A percentile compares a stretch with the other conserved stretches of the same genome.
Evolutionary conservation across 37 sponge, comb jelly and placozoan genomes (phyloP).

Genomic region (Hexactinellida sp.): DNA sequence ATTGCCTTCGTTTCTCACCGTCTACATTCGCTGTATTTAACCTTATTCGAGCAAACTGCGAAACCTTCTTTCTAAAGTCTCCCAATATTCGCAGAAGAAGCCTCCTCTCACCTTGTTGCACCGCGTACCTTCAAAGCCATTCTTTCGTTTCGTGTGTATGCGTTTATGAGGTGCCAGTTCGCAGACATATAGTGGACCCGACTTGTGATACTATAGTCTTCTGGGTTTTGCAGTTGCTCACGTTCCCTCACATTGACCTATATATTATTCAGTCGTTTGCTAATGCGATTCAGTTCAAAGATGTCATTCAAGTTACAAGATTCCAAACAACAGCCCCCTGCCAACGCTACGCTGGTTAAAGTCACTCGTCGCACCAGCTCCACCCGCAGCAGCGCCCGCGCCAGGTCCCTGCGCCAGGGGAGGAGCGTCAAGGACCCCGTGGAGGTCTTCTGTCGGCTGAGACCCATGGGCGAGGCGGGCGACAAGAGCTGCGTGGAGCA

Average conservation of each 20-base stretch:
- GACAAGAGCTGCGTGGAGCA: conserved; percentile 41
- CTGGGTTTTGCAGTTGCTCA: background rate
- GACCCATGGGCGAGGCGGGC: conserved; percentile 53
- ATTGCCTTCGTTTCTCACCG: no score
- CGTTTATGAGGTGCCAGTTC: background rate
- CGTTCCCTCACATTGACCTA: background rate
- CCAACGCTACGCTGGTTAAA: background rate
- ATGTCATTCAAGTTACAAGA: conserved; percentile 6
- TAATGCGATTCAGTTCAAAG: conserved; percentile 15
- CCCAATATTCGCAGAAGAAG: background rate
- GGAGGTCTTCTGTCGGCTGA: conserved; percentile 80
- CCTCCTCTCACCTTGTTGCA: background rate
- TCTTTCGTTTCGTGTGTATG: background rate
- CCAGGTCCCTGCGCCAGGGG: background rate
- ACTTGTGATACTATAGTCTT: background rate
- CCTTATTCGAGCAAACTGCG: background rate
- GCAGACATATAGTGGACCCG: background rate
- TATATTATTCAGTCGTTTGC: background rate
- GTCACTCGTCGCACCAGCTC: background rate
- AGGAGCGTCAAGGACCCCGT: conserved; percentile 16
- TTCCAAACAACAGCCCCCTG: background rate
- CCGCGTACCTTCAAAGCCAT: background rate
- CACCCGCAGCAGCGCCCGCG: background rate
- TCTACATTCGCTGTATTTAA: background rate
- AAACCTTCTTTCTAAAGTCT: conserved; percentile 4